Base-by-base conservation (phyloP, 2,888 invertebrate species). In the Polyommatus iphigenia region DNA sequence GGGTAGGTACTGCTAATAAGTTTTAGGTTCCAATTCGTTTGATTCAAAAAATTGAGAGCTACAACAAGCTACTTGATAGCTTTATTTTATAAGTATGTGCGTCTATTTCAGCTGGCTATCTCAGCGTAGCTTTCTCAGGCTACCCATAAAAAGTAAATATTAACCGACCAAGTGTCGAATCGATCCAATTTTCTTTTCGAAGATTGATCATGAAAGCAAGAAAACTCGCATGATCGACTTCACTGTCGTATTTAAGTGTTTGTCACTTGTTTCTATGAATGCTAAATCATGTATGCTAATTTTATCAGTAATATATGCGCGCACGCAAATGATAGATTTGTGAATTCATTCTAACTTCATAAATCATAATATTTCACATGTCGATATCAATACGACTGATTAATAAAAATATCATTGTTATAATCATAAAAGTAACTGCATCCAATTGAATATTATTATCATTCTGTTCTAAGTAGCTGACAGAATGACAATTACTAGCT, bases 261-360 rank as follows among this genome's bases (percentile, higher is more conserved):
- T 67, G 72, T 72, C 72, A 41, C 20, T 1, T 72, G n/a, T 20
- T 72, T 72, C 72, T 41, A 41, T 72, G 72, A 71, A 71, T 36
- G 36, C n/a, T n/a, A n/a, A 71, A 71, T 71, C 32, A 36, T 24
- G 1, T n/a, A 71, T 8, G n/a, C 8, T 36, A 0, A 71, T 71
- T 67, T 36, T 36, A 36, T 15, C 71, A 29, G 32, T 24, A 71
- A 29, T 29, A 24, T 4, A 71, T 71, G 15, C 15, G 71, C 5
- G 2, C 71, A 32, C 71, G 3, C 71, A 13, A 71, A 59, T 59
- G 8, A 59, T n/a, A 59, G n/a, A 59, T 59, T 59, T 59, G 59
- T 59, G 2, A 46, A 3, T 46, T 20, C 7, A 20, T 59, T n/a
- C 7, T 18, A 18, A 54, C 54, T 54, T 54, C 15, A 18, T 13